phyloP scores from a whole-genome alignment of 2,888 invertebrate species.

The Zaprionus lineosus region DNA sequence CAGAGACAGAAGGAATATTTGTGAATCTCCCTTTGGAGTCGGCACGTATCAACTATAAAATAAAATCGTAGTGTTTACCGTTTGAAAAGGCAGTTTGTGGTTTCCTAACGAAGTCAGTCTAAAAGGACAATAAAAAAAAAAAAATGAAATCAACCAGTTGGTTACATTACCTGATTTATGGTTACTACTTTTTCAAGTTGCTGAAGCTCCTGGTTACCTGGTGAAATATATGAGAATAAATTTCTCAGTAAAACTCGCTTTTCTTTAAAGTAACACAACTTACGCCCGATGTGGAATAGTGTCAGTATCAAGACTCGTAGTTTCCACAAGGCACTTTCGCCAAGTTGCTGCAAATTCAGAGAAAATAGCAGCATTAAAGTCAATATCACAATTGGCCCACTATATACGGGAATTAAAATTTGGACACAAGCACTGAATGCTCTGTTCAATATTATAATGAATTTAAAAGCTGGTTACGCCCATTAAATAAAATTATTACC shows the following conservation, averaged over 20 bases:
- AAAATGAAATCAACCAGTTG: slow-evolving; percentile 8
- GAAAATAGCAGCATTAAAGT: slow-evolving; percentile 57
- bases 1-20: no score
- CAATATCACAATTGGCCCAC: background rate
- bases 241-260: slow-evolving; percentile 46
- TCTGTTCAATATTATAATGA: slow-evolving; percentile 2
- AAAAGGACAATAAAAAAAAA: slow-evolving; percentile 6
- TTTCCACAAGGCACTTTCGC: slow-evolving; percentile 46
- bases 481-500: slow-evolving; percentile 56
- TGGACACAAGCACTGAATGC: slow-evolving; percentile 25
- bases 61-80: no score
- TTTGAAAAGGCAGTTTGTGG: no score
- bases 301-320: slow-evolving; percentile 49
- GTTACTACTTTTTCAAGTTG: background rate
- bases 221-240: slow-evolving; percentile 24
- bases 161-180: slow-evolving; percentile 42
- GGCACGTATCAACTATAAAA: no score
- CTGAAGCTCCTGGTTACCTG: slow-evolving; percentile 24
- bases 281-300: slow-evolving; percentile 55
- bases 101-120: background rate
- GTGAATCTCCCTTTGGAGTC: no score
- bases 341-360: slow-evolving; percentile 63
- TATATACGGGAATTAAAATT: slow-evolving; percentile 11
- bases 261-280: slow-evolving; percentile 37
- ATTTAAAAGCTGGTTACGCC: slow-evolving; percentile 28